Conservation (phyloP, 2,113 vertebrate species). For the Arvicanthis niloticus region DNA sequence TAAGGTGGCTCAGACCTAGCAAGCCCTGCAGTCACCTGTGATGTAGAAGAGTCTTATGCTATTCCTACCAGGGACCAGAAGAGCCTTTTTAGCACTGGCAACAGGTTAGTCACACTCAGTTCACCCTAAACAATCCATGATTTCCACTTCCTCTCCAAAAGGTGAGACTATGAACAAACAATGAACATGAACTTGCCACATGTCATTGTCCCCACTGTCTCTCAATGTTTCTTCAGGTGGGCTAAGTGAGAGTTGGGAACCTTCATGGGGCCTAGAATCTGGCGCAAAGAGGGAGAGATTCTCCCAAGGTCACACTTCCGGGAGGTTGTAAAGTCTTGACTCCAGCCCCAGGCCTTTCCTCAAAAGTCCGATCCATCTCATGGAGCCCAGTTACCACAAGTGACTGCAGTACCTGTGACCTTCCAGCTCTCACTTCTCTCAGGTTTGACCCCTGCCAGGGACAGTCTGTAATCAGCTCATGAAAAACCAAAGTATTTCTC, state of each 20-base stretch:
- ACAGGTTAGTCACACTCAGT: not conserved
- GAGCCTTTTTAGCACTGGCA: not conserved
- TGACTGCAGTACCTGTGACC: not conserved
- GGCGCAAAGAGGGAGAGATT: not conserved
- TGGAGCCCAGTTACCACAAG: not conserved
- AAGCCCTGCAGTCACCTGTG: not conserved
- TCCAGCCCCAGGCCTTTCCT: not conserved
- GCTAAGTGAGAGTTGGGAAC: not conserved
- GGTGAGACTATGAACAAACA: not conserved
- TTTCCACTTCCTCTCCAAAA: not conserved
- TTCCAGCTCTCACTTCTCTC: not conserved
- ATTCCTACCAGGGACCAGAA: not conserved
- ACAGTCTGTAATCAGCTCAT: not conserved
- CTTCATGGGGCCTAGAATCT: not conserved
- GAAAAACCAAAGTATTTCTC: constrained; percentile 55
- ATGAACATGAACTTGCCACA: rapidly evolving
- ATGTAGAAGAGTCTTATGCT: not conserved
- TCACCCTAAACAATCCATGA: not conserved
- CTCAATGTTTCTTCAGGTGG: not conserved
- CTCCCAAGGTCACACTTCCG: not conserved
- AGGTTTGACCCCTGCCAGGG: not conserved
- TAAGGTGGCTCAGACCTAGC: not conserved
- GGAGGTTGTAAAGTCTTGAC: not conserved
- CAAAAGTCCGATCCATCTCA: not conserved
- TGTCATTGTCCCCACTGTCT: not conserved